Evolutionary conservation across 2,888 invertebrate species (phyloP), one percentile per base, ranked within the genome.

Genomic region (Standfussiana lucernea): DNA sequence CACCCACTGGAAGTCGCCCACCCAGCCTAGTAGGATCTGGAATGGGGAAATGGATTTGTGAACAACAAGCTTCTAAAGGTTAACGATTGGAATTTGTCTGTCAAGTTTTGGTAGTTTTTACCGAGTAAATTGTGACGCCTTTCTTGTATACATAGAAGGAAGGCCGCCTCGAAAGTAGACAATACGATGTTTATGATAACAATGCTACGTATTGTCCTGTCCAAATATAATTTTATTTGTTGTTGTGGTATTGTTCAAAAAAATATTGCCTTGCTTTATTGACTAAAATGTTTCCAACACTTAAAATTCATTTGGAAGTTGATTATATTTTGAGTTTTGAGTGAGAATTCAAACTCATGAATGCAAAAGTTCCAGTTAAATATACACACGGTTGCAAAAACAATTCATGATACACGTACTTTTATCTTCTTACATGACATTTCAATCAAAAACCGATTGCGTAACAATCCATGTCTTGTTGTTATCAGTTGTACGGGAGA

Each of bases 11-110:
- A 97, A 97, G 95, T 99, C 99, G 32, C 99, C 99, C 71, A 98
- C 97, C 97, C 98, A 98, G 72, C 99, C 99, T 74, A 99, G 97
- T 1, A 98, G 93, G 79, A 99, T 98, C 98, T 98, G 95, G 2
- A 95, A 85, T 93, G 24, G 18, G 59, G 1, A 13, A 24, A 24
- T 24, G 7, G 13, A 45, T 37, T 24, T 37, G 10, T 72, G 3
- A 56, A 28, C 28, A 2, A 28, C 56, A 15, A 28, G 28, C 15
- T 28, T 56, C 3, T 53, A 5, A 11, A 53, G 13, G 21, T 50
- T 24, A 2, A 24, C 0, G 24, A 24, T 50, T 10, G 10, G 24
- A 45, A 6, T 47, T 47, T 47, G 6, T 47, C 24, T 47, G 47
- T 8, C 21, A 50, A 50, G 10, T 24, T 24, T 24, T 24, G 21